Percentiles rank a stretch among this genome's conserved stretches.
Conservation (phyloP, 2,797 vertebrate genomes). For the Dermochelys coriacea region DNA sequence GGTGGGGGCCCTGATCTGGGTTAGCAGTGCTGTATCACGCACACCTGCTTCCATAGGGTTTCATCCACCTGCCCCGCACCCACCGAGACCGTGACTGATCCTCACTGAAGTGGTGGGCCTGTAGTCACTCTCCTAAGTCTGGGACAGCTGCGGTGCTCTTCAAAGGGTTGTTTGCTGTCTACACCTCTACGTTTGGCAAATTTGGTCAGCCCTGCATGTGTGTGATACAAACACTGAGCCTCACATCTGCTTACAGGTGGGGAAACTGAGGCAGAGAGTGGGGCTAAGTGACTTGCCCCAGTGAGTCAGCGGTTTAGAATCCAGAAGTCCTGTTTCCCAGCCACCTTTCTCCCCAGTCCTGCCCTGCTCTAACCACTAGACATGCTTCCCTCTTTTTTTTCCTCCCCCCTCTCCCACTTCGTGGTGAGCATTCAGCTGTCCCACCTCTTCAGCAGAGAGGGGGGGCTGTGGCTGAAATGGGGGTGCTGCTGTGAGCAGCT, state of each 20-base stretch:
- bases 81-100: neutral
- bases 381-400: neutral
- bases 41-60: neutral
- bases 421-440: neutral
- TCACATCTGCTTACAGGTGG: neutral
- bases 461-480: too few relatives aligned
- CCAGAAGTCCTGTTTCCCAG: neutral
- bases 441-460: neutral
- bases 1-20: neutral
- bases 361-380: neutral
- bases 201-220: neutral
- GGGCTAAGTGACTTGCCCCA: neutral
- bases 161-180: neutral
- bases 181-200: neutral
- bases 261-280: neutral
- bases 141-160: neutral
- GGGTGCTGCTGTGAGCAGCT: neutral
- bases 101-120: neutral
- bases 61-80: neutral
- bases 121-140: fast-evolving
- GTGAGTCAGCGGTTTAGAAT: neutral
- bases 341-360: neutral
- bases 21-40: neutral
- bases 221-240: neutral
- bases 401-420: neutral